Evolutionary conservation across 2,797 vertebrate genomes (phyloP).

Genomic region (Octomys mimax): DNA sequence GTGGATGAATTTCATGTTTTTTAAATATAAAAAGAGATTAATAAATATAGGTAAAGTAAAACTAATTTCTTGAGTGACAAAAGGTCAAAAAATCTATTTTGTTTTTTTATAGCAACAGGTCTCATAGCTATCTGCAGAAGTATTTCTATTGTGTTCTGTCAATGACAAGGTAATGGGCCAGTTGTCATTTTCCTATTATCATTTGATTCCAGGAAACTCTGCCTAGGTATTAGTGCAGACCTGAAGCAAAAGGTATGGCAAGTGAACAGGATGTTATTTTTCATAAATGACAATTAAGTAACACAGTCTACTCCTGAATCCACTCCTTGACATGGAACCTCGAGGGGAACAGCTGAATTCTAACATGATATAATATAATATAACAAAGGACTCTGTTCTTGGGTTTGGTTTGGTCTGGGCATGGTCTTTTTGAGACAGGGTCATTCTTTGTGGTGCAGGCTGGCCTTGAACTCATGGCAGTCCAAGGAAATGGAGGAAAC

Average conservation of each 20-base stretch:
- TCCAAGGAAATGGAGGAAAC: not conserved
- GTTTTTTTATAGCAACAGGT: conserved; percentile 2
- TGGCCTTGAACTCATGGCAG: not conserved
- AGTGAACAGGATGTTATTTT: conserved; percentile 35
- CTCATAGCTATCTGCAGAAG: not conserved
- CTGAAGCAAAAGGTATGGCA: not conserved
- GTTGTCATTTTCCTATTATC: conserved; percentile 49
- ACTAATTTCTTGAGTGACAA: conserved; percentile 49
- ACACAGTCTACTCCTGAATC: not conserved
- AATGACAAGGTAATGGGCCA: conserved; percentile 43
- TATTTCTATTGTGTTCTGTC: conserved; percentile 53
- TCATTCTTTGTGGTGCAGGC: not conserved
- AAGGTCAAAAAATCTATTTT: conserved; percentile 62
- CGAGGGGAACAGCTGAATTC: not conserved
- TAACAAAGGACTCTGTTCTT: not conserved
- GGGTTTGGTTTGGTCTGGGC: not conserved
- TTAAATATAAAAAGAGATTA: not conserved
- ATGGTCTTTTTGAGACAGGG: not conserved
- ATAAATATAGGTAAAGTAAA: conserved; percentile 28
- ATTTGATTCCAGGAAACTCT: conserved; percentile 28
- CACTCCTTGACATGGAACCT: not conserved
- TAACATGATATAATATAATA: conserved; percentile 15
- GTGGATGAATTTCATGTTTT: conserved; percentile 32
- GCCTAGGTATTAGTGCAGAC: conserved; percentile 3
- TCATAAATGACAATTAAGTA: conserved; percentile 55